These are phyloP conservation scores for Synanthedon myopaeformis DNA, from an alignment of 2,888 invertebrate species.

Conservation along the genomic window DNA sequence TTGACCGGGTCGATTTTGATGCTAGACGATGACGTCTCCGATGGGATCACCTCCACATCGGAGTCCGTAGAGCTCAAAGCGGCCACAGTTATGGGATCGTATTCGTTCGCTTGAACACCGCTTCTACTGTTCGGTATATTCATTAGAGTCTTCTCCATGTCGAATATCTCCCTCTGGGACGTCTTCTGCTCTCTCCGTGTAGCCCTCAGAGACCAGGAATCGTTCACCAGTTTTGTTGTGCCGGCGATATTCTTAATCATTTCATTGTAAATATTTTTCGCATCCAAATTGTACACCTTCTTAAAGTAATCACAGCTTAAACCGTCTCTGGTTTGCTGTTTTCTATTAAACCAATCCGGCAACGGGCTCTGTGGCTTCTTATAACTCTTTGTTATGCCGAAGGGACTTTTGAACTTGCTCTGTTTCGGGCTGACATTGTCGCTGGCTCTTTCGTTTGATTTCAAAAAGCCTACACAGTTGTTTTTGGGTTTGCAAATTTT, in stretches of 20 bases:
- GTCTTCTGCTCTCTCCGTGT: constrained; percentile 44
- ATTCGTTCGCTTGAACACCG: constrained; percentile 26
- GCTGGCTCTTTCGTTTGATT: neutral
- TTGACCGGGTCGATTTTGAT: constrained; percentile 58
- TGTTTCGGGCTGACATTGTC: constrained; percentile 16
- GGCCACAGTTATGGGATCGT: constrained; percentile 54
- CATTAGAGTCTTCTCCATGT: constrained; percentile 33
- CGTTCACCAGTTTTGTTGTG: constrained; percentile 40
- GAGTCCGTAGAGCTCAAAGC: constrained; percentile 61
- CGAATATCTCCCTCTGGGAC: constrained; percentile 41
- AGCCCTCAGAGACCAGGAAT: constrained; percentile 39
- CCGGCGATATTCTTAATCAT: constrained; percentile 51
- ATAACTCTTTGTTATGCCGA: constrained; percentile 48
- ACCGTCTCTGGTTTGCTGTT: constrained; percentile 27
- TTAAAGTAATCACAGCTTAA: constrained; percentile 49
- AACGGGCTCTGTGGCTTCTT: constrained; percentile 32
- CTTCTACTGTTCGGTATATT: constrained; percentile 13
- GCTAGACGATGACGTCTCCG: constrained; percentile 53
- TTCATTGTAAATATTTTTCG: constrained; percentile 68
- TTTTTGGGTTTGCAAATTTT: constrained; percentile 32
- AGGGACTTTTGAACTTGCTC: constrained; percentile 43
- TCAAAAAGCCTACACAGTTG: constrained; percentile 6
- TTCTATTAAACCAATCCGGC: neutral
- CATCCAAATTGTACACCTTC: constrained; percentile 68
- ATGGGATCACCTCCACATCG: constrained; percentile 50